Evolutionary conservation across 2,113 vertebrate species (phyloP).

Genomic region (Amphiprion ocellaris): DNA sequence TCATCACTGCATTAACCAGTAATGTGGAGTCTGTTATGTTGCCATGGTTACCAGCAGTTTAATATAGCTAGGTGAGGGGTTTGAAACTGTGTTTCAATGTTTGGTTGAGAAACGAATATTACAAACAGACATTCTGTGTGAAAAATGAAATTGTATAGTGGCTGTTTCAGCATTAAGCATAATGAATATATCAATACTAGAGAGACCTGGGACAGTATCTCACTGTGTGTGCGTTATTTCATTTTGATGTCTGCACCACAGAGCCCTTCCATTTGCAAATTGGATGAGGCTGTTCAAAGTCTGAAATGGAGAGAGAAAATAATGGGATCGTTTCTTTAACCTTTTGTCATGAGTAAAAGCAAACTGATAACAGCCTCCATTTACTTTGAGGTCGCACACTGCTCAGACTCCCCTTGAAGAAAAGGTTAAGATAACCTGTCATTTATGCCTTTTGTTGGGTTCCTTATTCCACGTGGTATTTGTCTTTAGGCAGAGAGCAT

Average conservation of each 20-base stretch:
- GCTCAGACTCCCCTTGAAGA: conserved; percentile 18
- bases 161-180: conserved; percentile 4
- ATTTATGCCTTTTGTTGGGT: conserved; percentile 10
- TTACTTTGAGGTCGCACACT: conserved; percentile 5
- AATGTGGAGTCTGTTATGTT: neutral
- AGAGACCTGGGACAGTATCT: neutral
- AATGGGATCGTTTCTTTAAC: conserved; percentile 29
- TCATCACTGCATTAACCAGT: no score
- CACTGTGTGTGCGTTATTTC: neutral
- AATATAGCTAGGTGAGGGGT: neutral
- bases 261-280: conserved; percentile 34
- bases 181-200: conserved; percentile 17
- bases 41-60: neutral
- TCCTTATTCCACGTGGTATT: neutral
- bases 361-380: conserved; percentile 33
- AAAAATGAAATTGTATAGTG: neutral
- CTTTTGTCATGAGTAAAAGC: conserved; percentile 17
- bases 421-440: neutral
- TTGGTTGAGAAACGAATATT: conserved; percentile 5
- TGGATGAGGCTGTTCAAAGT: conserved; percentile 26
- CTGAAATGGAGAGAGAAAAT: conserved; percentile 21
- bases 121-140: conserved; percentile 1
- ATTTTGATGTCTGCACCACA: conserved; percentile 17
- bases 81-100: neutral
- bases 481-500: conserved; percentile 1